These are phyloP conservation scores for Oscheius sp. DNA, from an alignment of 2,888 invertebrate genomes.

Conservation along the genomic window DNA sequence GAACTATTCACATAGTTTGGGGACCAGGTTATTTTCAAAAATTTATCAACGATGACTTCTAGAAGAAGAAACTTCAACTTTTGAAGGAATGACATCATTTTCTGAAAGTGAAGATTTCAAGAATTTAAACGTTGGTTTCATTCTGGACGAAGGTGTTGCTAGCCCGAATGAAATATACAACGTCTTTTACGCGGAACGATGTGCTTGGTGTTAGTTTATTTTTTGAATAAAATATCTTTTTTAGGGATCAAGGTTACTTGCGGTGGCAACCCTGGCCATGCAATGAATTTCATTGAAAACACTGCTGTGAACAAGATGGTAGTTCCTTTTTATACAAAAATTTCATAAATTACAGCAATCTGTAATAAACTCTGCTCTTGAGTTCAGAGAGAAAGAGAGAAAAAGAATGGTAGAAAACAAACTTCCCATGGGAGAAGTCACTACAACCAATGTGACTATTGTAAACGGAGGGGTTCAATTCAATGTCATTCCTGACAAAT, in stretches of 20 bases:
- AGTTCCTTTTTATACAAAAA: neutral
- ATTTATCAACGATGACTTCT: slow-evolving; percentile 27
- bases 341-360: slow-evolving; percentile 42
- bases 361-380: slow-evolving; percentile 56
- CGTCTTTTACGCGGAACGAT: slow-evolving; percentile 75
- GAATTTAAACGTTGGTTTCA: slow-evolving; percentile 83
- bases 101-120: slow-evolving; percentile 81
- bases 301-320: slow-evolving; percentile 75
- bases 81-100: slow-evolving; percentile 83
- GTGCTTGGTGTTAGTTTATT: slow-evolving; percentile 83
- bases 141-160: slow-evolving; percentile 82
- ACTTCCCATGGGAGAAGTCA: slow-evolving; percentile 84
- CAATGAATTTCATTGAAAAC: slow-evolving; percentile 82
- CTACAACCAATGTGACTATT: slow-evolving; percentile 83
- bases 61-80: slow-evolving; percentile 90
- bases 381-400: slow-evolving; percentile 62
- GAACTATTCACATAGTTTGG: slow-evolving; percentile 80
- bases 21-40: slow-evolving; percentile 77
- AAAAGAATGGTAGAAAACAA: slow-evolving; percentile 73
- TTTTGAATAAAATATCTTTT: neutral
- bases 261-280: slow-evolving; percentile 86
- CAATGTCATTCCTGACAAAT: slow-evolving; percentile 87
- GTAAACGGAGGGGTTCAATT: slow-evolving; percentile 83
- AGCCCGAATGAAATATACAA: slow-evolving; percentile 69
- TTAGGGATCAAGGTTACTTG: slow-evolving; percentile 82